phyloP scores from a whole-genome alignment of 1,140 invertebrate genomes.

The Apis cerana region DNA sequence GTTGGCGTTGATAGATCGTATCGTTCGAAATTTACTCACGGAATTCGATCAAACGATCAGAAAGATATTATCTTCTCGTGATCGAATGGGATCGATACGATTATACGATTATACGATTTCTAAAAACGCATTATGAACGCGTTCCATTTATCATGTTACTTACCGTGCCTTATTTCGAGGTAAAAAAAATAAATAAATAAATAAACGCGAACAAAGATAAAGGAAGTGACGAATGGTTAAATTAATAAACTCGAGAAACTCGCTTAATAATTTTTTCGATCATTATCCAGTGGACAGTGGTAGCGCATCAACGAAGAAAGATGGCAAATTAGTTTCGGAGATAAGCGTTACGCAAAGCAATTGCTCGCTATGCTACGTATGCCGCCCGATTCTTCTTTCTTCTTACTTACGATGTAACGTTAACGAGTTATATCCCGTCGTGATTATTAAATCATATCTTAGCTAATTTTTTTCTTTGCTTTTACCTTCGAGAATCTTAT shows the following conservation, averaged over 20 bases:
- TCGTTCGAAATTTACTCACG: conserved; percentile 18
- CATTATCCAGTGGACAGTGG: conserved; percentile 33
- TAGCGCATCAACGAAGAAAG: conserved; percentile 23
- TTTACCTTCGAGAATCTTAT: not conserved
- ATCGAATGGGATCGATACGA: too few species aligned
- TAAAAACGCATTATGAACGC: not conserved
- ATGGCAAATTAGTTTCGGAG: conserved; percentile 48
- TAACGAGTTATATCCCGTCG: conserved; percentile 23
- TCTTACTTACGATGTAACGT: not conserved
- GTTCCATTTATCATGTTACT: not conserved
- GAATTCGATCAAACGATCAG: not conserved
- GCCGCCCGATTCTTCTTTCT: conserved; percentile 26
- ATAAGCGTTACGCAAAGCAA: conserved; percentile 41
- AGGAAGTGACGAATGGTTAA: conserved; percentile 35
- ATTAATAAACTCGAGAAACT: conserved; percentile 31
- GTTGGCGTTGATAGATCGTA: conserved; percentile 12
- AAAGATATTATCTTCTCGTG: not conserved
- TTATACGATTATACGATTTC: too few species aligned
- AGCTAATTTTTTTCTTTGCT: not conserved
- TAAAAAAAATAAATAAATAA: not conserved
- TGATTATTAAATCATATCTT: conserved; percentile 16
- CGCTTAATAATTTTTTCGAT: conserved; percentile 46
- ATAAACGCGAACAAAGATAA: conserved; percentile 5
- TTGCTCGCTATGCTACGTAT: conserved; percentile 2
- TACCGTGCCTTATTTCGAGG: not conserved